Base-by-base conservation (phyloP, 2,113 vertebrate genomes). In the Strix aluco region DNA sequence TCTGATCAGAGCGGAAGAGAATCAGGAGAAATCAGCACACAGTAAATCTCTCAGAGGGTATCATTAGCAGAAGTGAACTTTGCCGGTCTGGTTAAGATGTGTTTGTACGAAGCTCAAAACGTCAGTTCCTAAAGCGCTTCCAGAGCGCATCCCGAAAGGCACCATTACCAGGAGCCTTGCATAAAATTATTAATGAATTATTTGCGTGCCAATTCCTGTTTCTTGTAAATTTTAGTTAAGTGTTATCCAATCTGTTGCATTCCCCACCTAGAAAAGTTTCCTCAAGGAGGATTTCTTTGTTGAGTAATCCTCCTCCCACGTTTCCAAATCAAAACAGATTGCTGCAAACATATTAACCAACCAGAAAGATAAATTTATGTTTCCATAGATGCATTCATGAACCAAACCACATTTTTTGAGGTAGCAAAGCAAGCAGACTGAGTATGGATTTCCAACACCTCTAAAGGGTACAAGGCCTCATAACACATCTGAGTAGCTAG, bases 1-100 rank as follows among this genome's bases (percentile, higher is more conserved):
- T 99, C 99, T 99, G 91, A 94, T 92, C 97, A 89, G 93, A 88
- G 97, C 59, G 73, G 95, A 71, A 97, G 98, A 95, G 94, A 98
- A 94, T 91, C 92, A 49, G 81, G 83, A 96, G 94, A 96, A 92
- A 97, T 94, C 96, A 97, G 89, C 92, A 97, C 19, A 94, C 32
- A 55, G 96, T 52, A 78, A 94, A 91, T 78, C 70, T 46, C 62
- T 8, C 26, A 1, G 32, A 88, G 70, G 44, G 5, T 10, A 88
- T 70, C 27, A 20, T 88, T 25, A 88, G 54, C 73, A 96, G 90
- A 94, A 93, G 84, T 21, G 89, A 95, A 74, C 40, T 55, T 42
- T 8, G 30, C 89, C 79, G 97, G 55, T 84, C 91, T 85, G 93
- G 89, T 88, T 96, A 96, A 86, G 69, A 62, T 54, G 62, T 0